phyloP scores from a whole-genome alignment of 2,113 vertebrate genomes.

The Glaucomys volans region DNA sequence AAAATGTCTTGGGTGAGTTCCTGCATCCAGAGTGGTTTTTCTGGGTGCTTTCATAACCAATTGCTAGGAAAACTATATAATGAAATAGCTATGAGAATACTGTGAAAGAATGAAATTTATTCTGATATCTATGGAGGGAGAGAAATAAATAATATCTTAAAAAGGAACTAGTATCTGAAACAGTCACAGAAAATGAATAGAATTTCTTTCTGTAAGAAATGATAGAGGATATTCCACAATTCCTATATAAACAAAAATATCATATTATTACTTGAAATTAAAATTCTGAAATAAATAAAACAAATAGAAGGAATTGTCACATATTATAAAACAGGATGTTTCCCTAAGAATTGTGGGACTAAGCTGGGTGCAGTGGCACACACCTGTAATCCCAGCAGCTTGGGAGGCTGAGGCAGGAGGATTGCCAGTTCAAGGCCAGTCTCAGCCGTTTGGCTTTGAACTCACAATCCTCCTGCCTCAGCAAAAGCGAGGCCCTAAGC shows the following conservation, averaged over 20 bases:
- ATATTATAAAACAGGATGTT: slow-evolving; percentile 16
- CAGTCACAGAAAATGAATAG: neutral
- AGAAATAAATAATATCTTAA: slow-evolving; percentile 50
- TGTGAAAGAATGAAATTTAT: slow-evolving; percentile 32
- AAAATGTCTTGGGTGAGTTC: no score
- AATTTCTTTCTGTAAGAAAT: slow-evolving; percentile 43
- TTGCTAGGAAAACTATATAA: slow-evolving; percentile 9
- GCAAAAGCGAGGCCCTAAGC: no score
- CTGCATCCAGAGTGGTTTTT: no score
- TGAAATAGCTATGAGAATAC: slow-evolving; percentile 42
- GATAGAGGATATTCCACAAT: neutral
- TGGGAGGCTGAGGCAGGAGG: no score
- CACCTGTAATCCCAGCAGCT: no score
- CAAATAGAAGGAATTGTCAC: neutral
- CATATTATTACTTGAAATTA: slow-evolving; percentile 21
- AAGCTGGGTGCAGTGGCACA: no score
- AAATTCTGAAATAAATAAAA: slow-evolving; percentile 55
- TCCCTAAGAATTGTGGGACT: neutral
- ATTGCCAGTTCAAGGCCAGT: no score
- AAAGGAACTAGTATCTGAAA: slow-evolving; percentile 42
- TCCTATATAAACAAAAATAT: slow-evolving; percentile 24
- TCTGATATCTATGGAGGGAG: neutral
- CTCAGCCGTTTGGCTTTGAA: no score
- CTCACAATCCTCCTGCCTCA: no score
- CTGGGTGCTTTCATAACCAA: no score